Conservation (phyloP, 2,113 vertebrate genomes). For the Misgurnus anguillicaudatus region DNA sequence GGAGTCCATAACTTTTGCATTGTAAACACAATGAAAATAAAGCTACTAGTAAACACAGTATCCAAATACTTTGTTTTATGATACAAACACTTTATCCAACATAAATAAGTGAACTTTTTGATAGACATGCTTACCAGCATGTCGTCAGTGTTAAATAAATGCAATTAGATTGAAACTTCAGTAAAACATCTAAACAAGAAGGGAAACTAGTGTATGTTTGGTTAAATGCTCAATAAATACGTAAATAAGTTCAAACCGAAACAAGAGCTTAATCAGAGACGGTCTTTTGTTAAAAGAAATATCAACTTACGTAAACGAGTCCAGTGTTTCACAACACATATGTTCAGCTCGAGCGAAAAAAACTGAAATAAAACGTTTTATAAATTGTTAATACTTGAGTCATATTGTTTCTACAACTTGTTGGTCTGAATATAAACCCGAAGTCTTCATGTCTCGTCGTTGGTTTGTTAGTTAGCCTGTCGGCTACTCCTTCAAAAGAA, state of each 20-base stretch:
- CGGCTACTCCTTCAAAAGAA: slow-evolving; percentile 14
- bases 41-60: too few species aligned
- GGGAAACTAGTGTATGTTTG: background rate
- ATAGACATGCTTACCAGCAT: background rate
- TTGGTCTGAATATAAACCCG: background rate
- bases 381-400: background rate
- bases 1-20: too few species aligned
- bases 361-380: background rate
- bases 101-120: background rate
- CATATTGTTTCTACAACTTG: background rate
- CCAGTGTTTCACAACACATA: slow-evolving; percentile 17
- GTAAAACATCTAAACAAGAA: background rate
- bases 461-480: slow-evolving; percentile 28
- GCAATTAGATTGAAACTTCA: background rate
- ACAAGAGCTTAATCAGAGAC: background rate
- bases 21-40: too few species aligned
- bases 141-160: background rate
- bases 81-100: background rate
- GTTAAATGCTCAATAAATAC: background rate
- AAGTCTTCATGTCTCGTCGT: slow-evolving; percentile 14
- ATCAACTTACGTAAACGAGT: slow-evolving; percentile 13
- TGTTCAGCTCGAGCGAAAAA: background rate
- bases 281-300: slow-evolving; percentile 32
- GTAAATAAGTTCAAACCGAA: background rate
- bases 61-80: too few species aligned